Evolutionary conservation across 2,888 invertebrate genomes (phyloP), one percentile per base, ranked within the genome.

Genomic region (Acleris sparsana): DNA sequence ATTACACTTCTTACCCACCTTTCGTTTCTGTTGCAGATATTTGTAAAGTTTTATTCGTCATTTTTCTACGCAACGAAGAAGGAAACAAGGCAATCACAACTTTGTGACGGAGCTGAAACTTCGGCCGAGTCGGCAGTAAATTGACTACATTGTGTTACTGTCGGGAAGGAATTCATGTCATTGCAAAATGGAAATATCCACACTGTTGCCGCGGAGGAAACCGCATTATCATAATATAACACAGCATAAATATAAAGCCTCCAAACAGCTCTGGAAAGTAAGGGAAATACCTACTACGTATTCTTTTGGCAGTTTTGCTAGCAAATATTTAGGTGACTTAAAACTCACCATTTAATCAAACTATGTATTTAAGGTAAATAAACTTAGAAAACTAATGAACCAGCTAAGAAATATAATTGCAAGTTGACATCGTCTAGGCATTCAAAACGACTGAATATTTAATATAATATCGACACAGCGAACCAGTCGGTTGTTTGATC

Each of bases 61-160:
- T 85, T 79, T 82, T 80, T 77, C 80, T 76, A 75, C 69, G 79
- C 78, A 74, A 78, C 33, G 80, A 78, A 82, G 83, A 83, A 78
- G 84, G 84, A 87, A 87, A 87, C 86, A 86, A 87, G 85, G 84
- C 86, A 88, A 88, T 88, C 85, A 85, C 80, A 86, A 88, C 78
- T 87, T 87, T 79, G 77, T 76, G 81, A 79, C 77, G 78, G 78
- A 81, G 77, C 77, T 73, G 78, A 76, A 87, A 86, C 79, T 86
- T 81, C 67, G 71, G 79, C 68, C 70, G 78, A 74, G 76, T 80
- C 76, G 80, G 82, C 77, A 76, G 80, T 79, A 87, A 86, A 88
- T 87, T 88, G 84, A 82, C 80, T 86, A 84, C 83, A 87, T 87
- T 87, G 85, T 87, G 84, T 84, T 82, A 82, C 82, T 60, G 69